Conservation (phyloP, 1,140 invertebrate species). For the Calephelis nemesis region DNA sequence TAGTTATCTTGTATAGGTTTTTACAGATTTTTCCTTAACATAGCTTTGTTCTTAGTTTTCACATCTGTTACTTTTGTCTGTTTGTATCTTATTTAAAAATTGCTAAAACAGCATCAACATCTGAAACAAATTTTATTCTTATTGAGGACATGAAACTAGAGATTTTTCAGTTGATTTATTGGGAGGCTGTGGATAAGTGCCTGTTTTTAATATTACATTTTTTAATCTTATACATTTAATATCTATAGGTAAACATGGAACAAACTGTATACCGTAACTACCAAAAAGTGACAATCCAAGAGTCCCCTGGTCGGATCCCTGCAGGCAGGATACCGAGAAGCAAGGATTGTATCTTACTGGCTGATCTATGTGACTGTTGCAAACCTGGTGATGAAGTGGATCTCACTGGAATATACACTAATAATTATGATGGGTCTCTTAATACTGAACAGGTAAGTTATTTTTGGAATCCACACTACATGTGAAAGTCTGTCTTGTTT, state of each 20-base stretch:
- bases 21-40: too few relatives aligned
- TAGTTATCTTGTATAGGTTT: too few relatives aligned
- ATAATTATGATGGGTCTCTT: conserved; percentile 98
- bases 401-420: conserved; percentile 96
- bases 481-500: too few relatives aligned
- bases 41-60: too few relatives aligned
- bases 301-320: conserved; percentile 95
- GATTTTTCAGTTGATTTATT: too few relatives aligned
- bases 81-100: too few relatives aligned
- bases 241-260: conserved; percentile 91
- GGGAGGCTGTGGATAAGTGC: too few relatives aligned
- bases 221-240: not conserved
- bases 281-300: conserved; percentile 98
- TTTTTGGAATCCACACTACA: not conserved
- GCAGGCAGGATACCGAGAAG: conserved; percentile 98
- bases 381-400: conserved; percentile 99
- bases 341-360: conserved; percentile 97
- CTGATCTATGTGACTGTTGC: conserved; percentile 97
- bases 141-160: too few relatives aligned
- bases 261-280: conserved; percentile 99
- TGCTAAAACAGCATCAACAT: too few relatives aligned
- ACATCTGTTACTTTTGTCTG: too few relatives aligned
- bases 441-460: conserved; percentile 90
- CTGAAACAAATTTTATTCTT: too few relatives aligned
- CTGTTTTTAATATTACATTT: too few relatives aligned